Evolutionary conservation across 2,797 vertebrate genomes (phyloP), one percentile per base, ranked within the genome.

Genomic region (Anomalospiza imberbis): DNA sequence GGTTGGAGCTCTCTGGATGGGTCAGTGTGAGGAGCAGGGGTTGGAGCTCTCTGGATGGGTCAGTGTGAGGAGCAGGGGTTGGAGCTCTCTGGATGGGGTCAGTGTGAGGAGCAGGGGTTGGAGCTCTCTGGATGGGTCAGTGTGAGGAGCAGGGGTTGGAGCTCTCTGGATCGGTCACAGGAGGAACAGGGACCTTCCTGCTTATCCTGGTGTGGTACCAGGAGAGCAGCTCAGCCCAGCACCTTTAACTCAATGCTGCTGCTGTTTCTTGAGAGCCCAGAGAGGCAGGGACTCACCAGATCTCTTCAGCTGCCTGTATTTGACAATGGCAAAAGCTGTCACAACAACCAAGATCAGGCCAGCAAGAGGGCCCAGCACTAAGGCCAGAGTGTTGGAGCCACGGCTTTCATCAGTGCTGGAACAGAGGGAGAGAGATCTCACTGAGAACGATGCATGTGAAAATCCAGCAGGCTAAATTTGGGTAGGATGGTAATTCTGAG

Each of bases 281-380:
- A 8, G 28, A n/a, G 54, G 42, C 62, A 21, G 15, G 44, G 77
- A 97, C 98, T 98, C 92, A 98, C 98, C 98, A 6, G 98, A 96
- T 14, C 97, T 96, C 82, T 80, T 97, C 73, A 96, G 45, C 71
- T 96, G 96, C 61, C 94, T 83, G 62, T 92, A 97, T 63, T 94
- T 98, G 32, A 97, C 57, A 4, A 97, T 13, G 2, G 78, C 88
- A 7, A 98, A 96, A 5, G 76, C 96, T 29, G 95, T 42, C 2
- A 16, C 82, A 0, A 93, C 77, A 31, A 97, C 3, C 5, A 97
- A 55, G 85, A 98, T n/a, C 24, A 86, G 93, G 3, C 95, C 91
- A 63, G 88, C 97, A 12, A 96, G 10, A 11, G 96, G 84, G 24
- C 93, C 65, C 74, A 98, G 60, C 55, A 75, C 50, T 3, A 91